These are phyloP conservation scores for Taxidea taxus DNA, from an alignment of 2,113 vertebrate species.

Conservation along the genomic window DNA sequence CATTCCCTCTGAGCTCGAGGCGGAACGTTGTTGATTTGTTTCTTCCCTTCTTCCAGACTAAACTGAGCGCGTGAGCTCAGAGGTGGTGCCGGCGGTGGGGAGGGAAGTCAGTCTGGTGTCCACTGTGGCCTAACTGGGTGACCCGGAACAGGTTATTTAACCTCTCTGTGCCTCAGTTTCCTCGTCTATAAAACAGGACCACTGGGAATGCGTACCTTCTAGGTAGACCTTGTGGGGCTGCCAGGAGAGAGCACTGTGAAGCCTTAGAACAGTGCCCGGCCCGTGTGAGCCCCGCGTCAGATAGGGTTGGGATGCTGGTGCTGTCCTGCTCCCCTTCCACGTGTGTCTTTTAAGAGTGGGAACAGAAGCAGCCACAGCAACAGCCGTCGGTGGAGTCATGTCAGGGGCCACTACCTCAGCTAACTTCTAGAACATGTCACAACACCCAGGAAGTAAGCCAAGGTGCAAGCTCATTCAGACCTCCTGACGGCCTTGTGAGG, in stretches of 20 bases:
- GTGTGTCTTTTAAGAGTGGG: background rate
- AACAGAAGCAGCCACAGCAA: background rate
- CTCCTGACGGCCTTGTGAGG: background rate
- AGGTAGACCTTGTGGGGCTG: background rate
- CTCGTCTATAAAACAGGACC: background rate
- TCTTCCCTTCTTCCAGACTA: background rate
- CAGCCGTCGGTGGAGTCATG: no score
- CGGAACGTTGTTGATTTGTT: background rate
- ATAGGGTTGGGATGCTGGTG: rapidly evolving
- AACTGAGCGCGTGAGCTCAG: background rate
- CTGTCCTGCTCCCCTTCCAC: background rate
- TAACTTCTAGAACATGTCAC: background rate
- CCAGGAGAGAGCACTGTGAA: rapidly evolving
- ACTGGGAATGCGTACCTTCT: background rate
- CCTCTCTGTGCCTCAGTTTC: background rate
- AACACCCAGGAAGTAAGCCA: background rate
- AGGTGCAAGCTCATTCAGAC: background rate
- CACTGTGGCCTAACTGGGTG: background rate
- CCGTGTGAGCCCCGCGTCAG: rapidly evolving
- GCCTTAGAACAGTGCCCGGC: background rate
- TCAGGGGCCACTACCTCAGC: background rate
- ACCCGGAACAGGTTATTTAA: background rate
- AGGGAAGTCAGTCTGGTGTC: background rate
- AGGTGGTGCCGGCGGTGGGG: background rate
- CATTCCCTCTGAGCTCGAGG: background rate